Evolutionary conservation across 2,797 vertebrate species (phyloP), one percentile per base, ranked within the genome.

Genomic region (Malurus splendens): DNA sequence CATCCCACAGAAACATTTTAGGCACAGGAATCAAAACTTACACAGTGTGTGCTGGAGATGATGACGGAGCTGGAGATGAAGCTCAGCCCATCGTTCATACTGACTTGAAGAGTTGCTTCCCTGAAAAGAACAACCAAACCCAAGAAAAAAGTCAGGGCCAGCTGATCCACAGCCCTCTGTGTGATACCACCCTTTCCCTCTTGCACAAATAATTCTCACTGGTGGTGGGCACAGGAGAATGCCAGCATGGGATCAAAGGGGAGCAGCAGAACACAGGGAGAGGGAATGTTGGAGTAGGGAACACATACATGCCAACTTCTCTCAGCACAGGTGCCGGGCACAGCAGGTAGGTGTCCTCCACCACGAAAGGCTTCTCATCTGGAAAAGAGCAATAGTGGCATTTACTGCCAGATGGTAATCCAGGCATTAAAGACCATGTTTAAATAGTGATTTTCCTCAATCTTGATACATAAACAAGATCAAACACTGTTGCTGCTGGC

Each of bases 61-160:
- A 98, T 99, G 95, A 99, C 99, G 0, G 98, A 99, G 56, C 99
- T 99, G 76, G 99, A 99, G 97, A 99, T 99, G 97, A 99, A 99
- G 91, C 98, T 99, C 83, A 99, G 97, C 6, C 99, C 99, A 25
- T 99, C 98, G 0, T 99, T 99, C 99, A 99, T 99, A 89, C 99
- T 99, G 97, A 99, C 99, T 41, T 99, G 98, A 60, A 99, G 98
- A 41, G 99, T 98, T 13, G 99, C 99, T 89, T 98, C 98, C 98
- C 99, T 66, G 94, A 86, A 27, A 81, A 76, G 16, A 18, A 30
- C 33, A 64, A 52, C 18, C 28, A 15, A 1, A 28, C 20, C 0
- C 4, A 48, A 64, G 12, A 45, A 32, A 22, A 5, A 33, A 32
- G 22, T 91, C 60, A 92, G 67, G 22, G 9, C 32, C 36, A 71